phyloP scores from a whole-genome alignment of 2,888 invertebrate genomes.

The Drosophila niveifrons region DNA sequence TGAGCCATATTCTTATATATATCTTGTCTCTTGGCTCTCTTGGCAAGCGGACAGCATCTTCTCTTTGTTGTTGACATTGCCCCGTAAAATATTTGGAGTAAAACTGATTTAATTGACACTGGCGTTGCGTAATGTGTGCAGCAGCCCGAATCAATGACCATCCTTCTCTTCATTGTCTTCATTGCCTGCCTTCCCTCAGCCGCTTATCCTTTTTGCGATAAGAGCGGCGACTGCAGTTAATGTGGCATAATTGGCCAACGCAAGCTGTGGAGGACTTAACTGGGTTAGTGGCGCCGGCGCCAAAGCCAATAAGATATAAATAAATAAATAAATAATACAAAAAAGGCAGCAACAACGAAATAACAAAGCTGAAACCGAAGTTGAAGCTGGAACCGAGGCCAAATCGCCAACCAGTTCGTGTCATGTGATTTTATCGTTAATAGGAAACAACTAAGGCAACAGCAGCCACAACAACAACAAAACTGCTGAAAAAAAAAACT shows the following conservation, averaged over 20 bases:
- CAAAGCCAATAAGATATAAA: conserved; percentile 41
- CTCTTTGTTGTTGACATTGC: conserved; percentile 70
- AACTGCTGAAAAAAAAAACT: conserved; percentile 23
- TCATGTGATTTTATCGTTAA: conserved; percentile 81
- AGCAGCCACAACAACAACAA: conserved; percentile 13
- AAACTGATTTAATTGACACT: conserved; percentile 80
- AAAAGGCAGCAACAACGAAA: conserved; percentile 4
- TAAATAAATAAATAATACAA: conserved; percentile 6
- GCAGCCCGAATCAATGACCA: conserved; percentile 34
- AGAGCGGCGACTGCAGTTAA: conserved; percentile 65
- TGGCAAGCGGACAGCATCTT: conserved; percentile 28
- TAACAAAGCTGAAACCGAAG: conserved; percentile 36
- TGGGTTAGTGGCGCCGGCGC: conserved; percentile 81
- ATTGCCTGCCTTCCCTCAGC: conserved; percentile 7
- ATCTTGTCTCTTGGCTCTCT: conserved; percentile 2
- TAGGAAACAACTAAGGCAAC: conserved; percentile 76
- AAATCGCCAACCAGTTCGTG: conserved; percentile 78
- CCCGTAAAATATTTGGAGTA: conserved; percentile 76
- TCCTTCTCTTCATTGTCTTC: conserved; percentile 1
- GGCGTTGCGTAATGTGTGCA: conserved; percentile 71
- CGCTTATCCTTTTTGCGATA: conserved; percentile 54
- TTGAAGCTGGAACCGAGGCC: conserved; percentile 62
- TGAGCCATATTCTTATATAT: conserved; percentile 40
- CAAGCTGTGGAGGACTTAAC: conserved; percentile 58
- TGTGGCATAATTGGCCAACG: conserved; percentile 76